Conservation (phyloP, 1,140 invertebrate genomes). For the Drosophila bocqueti region DNA sequence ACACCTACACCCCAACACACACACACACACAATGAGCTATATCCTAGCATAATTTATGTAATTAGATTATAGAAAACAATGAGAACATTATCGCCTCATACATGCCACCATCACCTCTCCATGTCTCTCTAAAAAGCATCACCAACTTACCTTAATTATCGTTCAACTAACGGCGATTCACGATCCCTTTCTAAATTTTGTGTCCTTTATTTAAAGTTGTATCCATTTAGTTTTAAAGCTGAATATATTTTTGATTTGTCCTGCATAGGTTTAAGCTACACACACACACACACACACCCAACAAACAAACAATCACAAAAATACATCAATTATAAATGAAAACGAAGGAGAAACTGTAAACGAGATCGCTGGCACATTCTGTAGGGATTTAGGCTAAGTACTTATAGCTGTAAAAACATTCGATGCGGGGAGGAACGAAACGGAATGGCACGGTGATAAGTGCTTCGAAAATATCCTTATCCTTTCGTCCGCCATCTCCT, state of each 20-base stretch:
- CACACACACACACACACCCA: constrained; percentile 19
- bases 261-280: constrained; percentile 32
- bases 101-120: constrained; percentile 9
- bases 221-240: constrained; percentile 12
- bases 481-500: constrained; percentile 10
- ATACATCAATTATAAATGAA: constrained; percentile 26
- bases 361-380: constrained; percentile 41
- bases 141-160: constrained; percentile 28
- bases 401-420: constrained; percentile 29
- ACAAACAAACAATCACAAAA: constrained; percentile 17
- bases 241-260: constrained; percentile 22
- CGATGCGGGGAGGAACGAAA: constrained; percentile 9
- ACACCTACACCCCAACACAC: constrained; percentile 31
- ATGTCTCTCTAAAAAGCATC: constrained; percentile 28
- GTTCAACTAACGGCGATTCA: not conserved
- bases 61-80: constrained; percentile 44
- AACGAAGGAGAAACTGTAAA: constrained; percentile 4
- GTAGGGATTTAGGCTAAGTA: constrained; percentile 39
- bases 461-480: constrained; percentile 12
- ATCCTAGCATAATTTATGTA: constrained; percentile 62
- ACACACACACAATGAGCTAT: constrained; percentile 41
- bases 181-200: constrained; percentile 5
- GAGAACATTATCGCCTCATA: constrained; percentile 41
- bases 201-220: constrained; percentile 32
- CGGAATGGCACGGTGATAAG: constrained; percentile 31